A percentile compares a stretch with the other conserved stretches of the same genome.
These are phyloP conservation scores for Apantesis nais DNA, from an alignment of 2,888 invertebrate species.

Conservation along the genomic window DNA sequence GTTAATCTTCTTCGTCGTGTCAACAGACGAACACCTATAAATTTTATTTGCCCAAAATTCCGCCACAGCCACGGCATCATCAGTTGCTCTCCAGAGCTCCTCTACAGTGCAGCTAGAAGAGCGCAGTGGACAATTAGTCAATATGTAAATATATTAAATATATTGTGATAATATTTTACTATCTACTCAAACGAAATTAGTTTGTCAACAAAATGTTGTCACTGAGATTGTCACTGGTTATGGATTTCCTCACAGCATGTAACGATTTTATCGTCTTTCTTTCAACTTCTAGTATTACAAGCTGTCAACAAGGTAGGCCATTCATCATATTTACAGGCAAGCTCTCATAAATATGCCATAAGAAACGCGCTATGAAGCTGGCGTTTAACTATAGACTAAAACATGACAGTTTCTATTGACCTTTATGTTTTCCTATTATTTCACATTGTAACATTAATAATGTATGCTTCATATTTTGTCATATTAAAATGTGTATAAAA, in stretches of 20 bases:
- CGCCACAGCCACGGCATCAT: no score
- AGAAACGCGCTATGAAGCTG: background rate
- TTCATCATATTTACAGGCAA: background rate
- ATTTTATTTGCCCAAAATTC: no score
- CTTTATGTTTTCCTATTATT: conserved; percentile 9
- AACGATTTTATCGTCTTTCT: background rate
- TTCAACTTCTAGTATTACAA: background rate
- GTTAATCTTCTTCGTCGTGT: no score
- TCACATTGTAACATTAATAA: no score
- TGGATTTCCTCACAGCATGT: background rate
- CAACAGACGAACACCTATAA: no score
- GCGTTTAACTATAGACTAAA: conserved; percentile 1
- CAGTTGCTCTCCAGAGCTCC: no score
- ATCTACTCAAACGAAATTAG: background rate
- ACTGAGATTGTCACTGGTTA: background rate
- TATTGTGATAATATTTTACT: background rate
- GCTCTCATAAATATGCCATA: conserved; percentile 7
- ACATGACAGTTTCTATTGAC: background rate
- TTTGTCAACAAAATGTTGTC: background rate
- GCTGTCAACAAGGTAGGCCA: background rate
- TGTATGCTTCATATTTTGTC: no score
- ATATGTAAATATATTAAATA: background rate
- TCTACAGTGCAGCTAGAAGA: no score
- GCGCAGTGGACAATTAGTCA: no score
- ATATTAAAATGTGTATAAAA: no score